Evolutionary conservation across 2,888 invertebrate genomes (phyloP).

Genomic region (Xanthia togata): DNA sequence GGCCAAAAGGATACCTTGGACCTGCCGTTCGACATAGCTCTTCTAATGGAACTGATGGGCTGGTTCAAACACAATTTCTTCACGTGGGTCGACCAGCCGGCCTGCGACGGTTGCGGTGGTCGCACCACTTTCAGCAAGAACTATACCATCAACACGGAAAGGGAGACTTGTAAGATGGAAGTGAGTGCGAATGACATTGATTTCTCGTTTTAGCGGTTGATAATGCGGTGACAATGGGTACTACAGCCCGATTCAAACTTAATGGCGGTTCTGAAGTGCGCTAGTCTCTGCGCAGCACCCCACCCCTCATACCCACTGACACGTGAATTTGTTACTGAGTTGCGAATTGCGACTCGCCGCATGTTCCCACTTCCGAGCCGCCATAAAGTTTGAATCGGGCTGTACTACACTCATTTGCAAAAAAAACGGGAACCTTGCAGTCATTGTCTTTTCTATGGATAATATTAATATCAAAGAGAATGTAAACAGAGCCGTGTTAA

Average conservation of each 20-base stretch:
- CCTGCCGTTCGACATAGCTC: slow-evolving; percentile 92
- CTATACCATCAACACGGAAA: slow-evolving; percentile 80
- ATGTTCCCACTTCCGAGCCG: not conserved
- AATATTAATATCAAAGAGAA: too few relatives aligned
- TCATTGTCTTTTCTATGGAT: too few relatives aligned
- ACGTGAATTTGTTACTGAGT: not conserved
- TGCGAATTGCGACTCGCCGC: not conserved
- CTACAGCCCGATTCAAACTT: too few relatives aligned
- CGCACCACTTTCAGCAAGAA: slow-evolving; percentile 84
- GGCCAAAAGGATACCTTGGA: slow-evolving; percentile 82
- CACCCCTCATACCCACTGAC: too few relatives aligned
- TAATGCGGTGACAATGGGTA: not conserved
- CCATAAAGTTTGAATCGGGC: not conserved
- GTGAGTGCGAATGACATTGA: slow-evolving; percentile 77
- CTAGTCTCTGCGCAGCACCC: not conserved
- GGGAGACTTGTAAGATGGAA: slow-evolving; percentile 91
- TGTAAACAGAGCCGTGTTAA: too few relatives aligned
- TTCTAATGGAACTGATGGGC: slow-evolving; percentile 94
- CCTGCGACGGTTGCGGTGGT: slow-evolving; percentile 93
- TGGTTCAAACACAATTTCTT: slow-evolving; percentile 99
- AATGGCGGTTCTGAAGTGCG: too few relatives aligned
- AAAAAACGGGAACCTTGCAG: too few relatives aligned
- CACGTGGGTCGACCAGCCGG: slow-evolving; percentile 95
- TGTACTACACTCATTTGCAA: too few relatives aligned
- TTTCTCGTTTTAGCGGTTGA: not conserved